Conservation (phyloP, 2,113 vertebrate genomes). For the Ramphastos sulfuratus region DNA sequence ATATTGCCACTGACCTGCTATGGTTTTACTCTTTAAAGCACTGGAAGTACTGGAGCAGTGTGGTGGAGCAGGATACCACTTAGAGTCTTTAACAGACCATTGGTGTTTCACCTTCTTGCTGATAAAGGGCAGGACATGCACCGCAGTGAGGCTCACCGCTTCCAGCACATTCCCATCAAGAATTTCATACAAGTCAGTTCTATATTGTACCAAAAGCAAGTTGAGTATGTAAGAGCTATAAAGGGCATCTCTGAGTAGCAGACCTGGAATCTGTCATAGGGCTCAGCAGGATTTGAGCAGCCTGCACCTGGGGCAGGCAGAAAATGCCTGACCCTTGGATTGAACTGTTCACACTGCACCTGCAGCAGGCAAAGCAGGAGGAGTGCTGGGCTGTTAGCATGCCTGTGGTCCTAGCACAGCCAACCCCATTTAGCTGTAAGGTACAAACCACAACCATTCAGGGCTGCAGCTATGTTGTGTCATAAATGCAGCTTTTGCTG, state of each 20-base stretch:
- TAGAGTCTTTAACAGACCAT: accelerated
- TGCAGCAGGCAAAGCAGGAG: background rate
- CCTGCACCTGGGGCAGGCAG: background rate
- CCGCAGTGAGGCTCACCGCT: background rate
- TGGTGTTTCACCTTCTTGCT: background rate
- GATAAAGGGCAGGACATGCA: background rate
- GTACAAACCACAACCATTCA: background rate
- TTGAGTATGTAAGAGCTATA: background rate
- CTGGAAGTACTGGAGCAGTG: background rate
- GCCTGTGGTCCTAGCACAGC: background rate
- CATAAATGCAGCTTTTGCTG: background rate
- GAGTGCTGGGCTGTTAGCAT: accelerated
- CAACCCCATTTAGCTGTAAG: background rate
- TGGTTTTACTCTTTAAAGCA: background rate
- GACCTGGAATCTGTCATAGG: background rate
- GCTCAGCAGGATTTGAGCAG: background rate
- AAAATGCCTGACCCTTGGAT: accelerated
- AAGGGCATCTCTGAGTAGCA: background rate
- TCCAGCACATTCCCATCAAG: background rate
- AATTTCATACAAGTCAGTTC: background rate
- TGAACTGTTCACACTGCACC: background rate
- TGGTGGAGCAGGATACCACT: background rate
- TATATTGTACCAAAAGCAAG: background rate
- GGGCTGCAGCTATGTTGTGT: accelerated
- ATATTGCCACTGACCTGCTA: background rate